phyloP scores from a whole-genome alignment of 2,888 invertebrate species.

The Metallyticus violacea region DNA sequence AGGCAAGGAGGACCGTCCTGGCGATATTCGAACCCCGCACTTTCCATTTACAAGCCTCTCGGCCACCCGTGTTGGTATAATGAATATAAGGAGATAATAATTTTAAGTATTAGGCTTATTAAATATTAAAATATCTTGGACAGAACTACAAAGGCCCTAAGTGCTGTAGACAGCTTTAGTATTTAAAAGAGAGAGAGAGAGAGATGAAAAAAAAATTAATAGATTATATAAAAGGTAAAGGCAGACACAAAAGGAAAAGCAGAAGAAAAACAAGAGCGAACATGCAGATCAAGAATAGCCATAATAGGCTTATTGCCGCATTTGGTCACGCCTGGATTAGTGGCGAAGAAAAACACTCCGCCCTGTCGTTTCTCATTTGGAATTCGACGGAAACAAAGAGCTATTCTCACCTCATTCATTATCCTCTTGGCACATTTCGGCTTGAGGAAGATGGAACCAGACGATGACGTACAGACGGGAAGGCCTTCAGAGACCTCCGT shows the following conservation, averaged over 20 bases:
- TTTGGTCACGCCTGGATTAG: not conserved
- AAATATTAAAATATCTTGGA: too few species aligned
- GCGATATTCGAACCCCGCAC: too few species aligned
- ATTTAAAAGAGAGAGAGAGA: too few species aligned
- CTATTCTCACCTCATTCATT: not conserved
- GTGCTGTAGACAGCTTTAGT: too few species aligned
- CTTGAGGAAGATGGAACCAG: not conserved
- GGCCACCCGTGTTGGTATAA: too few species aligned
- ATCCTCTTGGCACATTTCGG: not conserved
- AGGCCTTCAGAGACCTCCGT: not conserved
- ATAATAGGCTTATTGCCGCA: not conserved
- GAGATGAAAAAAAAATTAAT: too few species aligned
- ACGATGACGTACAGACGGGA: not conserved
- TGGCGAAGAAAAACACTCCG: not conserved
- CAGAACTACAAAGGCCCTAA: too few species aligned
- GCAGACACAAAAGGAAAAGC: not conserved
- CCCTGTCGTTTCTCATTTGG: not conserved
- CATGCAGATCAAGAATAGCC: not conserved
- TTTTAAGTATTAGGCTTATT: too few species aligned
- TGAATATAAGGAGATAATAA: too few species aligned
- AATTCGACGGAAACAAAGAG: not conserved
- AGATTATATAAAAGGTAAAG: not conserved
- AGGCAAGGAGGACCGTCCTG: too few species aligned
- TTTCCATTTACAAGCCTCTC: too few species aligned
- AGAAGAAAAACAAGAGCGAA: not conserved